Percentiles rank a stretch among this genome's conserved stretches.
Conservation (phyloP, 2,888 invertebrate species). For the Trissoscelio sp. region DNA sequence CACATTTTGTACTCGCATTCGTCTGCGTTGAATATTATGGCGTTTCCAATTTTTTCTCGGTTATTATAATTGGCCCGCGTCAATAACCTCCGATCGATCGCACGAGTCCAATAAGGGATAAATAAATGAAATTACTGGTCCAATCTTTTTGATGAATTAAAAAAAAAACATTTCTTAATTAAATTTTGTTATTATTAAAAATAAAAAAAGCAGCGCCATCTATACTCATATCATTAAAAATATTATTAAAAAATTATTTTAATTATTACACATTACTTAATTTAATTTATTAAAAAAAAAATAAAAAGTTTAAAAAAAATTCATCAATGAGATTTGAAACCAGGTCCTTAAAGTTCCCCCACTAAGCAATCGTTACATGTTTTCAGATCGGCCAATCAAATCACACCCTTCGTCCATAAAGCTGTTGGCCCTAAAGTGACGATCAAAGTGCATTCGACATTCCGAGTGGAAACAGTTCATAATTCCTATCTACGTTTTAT, state of each 20-base stretch:
- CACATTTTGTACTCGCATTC: too few species aligned
- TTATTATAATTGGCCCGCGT: constrained; percentile 17
- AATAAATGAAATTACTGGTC: not conserved
- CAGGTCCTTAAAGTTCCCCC: not conserved
- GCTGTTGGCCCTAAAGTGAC: constrained; percentile 16
- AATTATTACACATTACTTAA: too few species aligned
- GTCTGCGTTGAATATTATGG: not conserved
- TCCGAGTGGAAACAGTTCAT: not conserved
- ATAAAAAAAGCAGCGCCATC: too few species aligned
- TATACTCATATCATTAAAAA: too few species aligned
- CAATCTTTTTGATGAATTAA: not conserved
- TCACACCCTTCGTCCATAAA: not conserved
- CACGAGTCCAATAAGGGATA: not conserved
- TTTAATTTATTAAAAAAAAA: too few species aligned
- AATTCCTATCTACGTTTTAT: not conserved
- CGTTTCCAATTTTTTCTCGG: constrained; percentile 6
- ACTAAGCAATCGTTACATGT: too few species aligned
- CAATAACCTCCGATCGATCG: constrained; percentile 44
- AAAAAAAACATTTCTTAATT: not conserved
- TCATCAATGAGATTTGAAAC: constrained; percentile 14
- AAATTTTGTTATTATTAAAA: too few species aligned
- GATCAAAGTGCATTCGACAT: not conserved
- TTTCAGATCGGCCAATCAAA: constrained; percentile 36
- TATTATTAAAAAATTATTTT: too few species aligned
- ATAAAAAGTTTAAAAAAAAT: too few species aligned